phyloP scores from a whole-genome alignment of 1,140 invertebrate species.

The Neodiprion fabricii region DNA sequence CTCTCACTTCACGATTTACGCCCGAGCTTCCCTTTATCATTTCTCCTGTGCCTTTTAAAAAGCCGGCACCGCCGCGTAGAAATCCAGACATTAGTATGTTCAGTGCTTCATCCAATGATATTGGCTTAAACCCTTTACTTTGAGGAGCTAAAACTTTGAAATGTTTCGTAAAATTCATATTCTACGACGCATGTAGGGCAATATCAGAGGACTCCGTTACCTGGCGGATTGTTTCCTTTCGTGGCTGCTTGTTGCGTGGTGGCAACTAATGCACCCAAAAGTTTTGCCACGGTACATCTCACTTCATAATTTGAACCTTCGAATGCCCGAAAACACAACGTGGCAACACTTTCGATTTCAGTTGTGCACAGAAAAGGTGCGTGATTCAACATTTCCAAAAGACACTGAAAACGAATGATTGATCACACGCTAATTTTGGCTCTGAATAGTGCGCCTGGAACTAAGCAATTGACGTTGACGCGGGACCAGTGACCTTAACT shows the following conservation, averaged over 20 bases:
- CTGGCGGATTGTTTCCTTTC: slow-evolving; percentile 55
- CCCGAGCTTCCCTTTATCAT: slow-evolving; percentile 95
- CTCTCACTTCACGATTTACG: slow-evolving; percentile 93
- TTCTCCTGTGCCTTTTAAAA: slow-evolving; percentile 93
- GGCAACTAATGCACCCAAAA: slow-evolving; percentile 87
- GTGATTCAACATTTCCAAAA: slow-evolving; percentile 88
- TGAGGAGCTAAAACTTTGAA: slow-evolving; percentile 60
- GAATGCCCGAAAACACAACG: slow-evolving; percentile 88
- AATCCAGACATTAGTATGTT: slow-evolving; percentile 94
- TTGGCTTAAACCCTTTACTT: slow-evolving; percentile 64
- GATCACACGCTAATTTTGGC: background rate
- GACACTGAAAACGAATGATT: slow-evolving; percentile 67
- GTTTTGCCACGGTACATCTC: slow-evolving; percentile 87
- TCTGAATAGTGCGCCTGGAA: no score
- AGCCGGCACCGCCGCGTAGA: slow-evolving; percentile 91
- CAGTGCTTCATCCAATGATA: slow-evolving; percentile 92
- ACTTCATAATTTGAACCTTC: slow-evolving; percentile 96
- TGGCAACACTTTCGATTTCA: slow-evolving; percentile 89
- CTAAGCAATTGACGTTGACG: no score
- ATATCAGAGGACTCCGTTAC: slow-evolving; percentile 56
- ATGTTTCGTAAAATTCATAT: background rate
- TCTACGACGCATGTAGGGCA: background rate
- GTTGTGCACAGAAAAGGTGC: slow-evolving; percentile 87
- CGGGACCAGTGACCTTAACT: no score
- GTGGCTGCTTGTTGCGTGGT: slow-evolving; percentile 73